Base-by-base conservation (phyloP, 1,140 invertebrate genomes). In the Anagrus nilaparvatae region DNA sequence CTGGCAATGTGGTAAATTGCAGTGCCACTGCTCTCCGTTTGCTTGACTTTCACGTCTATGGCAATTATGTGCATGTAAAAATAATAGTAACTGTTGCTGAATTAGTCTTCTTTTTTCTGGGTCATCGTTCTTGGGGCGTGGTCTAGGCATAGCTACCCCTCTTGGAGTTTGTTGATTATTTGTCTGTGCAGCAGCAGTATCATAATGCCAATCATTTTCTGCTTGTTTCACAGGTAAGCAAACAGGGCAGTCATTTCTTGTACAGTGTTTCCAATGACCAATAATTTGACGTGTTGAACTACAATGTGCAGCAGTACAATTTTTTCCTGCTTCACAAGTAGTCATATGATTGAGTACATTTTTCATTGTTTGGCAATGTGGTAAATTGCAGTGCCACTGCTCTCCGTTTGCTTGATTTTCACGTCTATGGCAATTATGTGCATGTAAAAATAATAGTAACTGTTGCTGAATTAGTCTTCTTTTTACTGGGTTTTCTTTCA, bases 311-410 rank as follows among this genome's bases (percentile, higher is more conserved):
- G 94, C 84, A 18, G 76, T 75, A 65, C 90, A 94, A 51, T 79
- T 81, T 63, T 89, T 90, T 33, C 94, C 96, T 23, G 84, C 85
- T 68, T 90, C 87, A 70, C 97, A 99, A 0, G 80, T 89, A 29
- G 90, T 95, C 96, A 99, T 99, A 58, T 99, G 96, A 57, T 85
- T 92, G 35, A 99, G 72, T n/a, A 99, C 95, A 55, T 90, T 90
- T 65, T 99, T 98, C 96, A 99, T 99, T 1, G 93, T 97, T 61
- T 88, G 85, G 71, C 97, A 99, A 64, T 99, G 94, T 14, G 93
- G 93, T 35, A 99, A 72, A 14, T 78, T 81, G 67, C 97, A 99
- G 48, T 81, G 78, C 72, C 78, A 79, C 14, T 75, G 71, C 56
- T 86, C 82, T 17, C 82, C 83, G 53, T 88, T 88, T 5, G 79